phyloP scores from a whole-genome alignment of 2,888 invertebrate species.

The Thecophora atra region DNA sequence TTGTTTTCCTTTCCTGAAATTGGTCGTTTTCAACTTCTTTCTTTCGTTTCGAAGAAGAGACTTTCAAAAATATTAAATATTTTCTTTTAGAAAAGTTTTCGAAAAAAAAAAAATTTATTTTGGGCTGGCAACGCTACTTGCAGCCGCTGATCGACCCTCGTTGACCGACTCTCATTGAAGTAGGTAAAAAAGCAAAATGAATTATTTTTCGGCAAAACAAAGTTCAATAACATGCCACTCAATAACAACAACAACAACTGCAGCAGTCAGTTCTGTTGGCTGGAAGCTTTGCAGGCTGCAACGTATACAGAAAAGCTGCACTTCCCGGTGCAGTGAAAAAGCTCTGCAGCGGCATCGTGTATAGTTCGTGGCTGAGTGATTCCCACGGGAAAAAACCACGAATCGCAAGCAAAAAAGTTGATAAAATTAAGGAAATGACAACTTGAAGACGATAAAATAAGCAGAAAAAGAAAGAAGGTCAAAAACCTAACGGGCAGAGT shows the following conservation, averaged over 20 bases:
- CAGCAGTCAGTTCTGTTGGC: not conserved
- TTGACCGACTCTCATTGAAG: not conserved
- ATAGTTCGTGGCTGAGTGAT: constrained; percentile 8
- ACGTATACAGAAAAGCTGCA: constrained; percentile 6
- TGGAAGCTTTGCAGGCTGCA: constrained; percentile 1
- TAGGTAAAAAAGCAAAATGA: not conserved
- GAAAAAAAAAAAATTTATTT: no score
- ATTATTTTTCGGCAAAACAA: constrained; percentile 41
- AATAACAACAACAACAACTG: constrained; percentile 33
- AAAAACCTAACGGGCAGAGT: not conserved
- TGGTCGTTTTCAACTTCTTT: no score
- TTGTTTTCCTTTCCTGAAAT: no score
- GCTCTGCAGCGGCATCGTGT: constrained; percentile 2
- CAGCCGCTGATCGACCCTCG: no score
- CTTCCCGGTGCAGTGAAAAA: constrained; percentile 6
- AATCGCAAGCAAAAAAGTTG: not conserved
- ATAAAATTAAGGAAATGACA: not conserved
- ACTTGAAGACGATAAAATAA: not conserved
- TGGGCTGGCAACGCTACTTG: no score
- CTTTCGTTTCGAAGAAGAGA: no score
- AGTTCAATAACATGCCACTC: constrained; percentile 46
- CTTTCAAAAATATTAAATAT: no score
- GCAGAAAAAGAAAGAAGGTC: not conserved
- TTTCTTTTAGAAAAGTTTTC: no score
- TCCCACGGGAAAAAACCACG: not conserved